These are phyloP conservation scores for Hydriomena furcata DNA, from an alignment of 2,888 invertebrate genomes.

Conservation along the genomic window DNA sequence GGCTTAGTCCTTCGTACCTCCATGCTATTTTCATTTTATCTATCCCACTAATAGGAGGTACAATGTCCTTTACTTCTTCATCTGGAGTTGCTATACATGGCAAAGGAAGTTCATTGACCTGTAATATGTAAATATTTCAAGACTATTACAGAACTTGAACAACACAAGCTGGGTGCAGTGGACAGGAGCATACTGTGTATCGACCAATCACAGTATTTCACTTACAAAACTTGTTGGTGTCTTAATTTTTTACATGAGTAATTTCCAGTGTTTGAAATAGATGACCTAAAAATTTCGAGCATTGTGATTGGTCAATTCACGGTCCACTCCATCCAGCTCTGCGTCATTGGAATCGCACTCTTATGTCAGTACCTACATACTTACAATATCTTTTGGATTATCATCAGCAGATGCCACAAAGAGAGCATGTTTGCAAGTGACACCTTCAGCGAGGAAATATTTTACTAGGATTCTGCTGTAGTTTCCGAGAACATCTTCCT, in stretches of 20 bases:
- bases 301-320: too few species aligned
- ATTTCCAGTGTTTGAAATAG: too few species aligned
- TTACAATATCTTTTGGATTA: conserved; percentile 85
- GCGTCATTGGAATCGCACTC: too few species aligned
- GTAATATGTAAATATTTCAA: conserved; percentile 4
- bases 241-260: too few species aligned
- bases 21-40: conserved; percentile 94
- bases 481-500: conserved; percentile 91
- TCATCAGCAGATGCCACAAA: conserved; percentile 90
- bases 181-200: too few species aligned
- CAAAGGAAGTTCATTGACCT: conserved; percentile 81
- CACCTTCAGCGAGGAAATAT: conserved; percentile 95
- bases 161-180: too few species aligned
- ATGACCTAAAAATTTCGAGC: too few species aligned
- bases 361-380: too few species aligned
- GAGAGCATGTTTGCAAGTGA: conserved; percentile 88
- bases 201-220: too few species aligned
- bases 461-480: conserved; percentile 91
- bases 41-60: conserved; percentile 39
- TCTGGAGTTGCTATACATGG: conserved; percentile 75
- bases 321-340: too few species aligned
- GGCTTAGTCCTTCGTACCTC: conserved; percentile 91
- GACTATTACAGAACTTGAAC: too few species aligned
- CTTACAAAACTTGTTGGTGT: too few species aligned
- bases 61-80: conserved; percentile 57